phyloP scores from a whole-genome alignment of 2,113 vertebrate genomes.

The Leiothrix lutea region DNA sequence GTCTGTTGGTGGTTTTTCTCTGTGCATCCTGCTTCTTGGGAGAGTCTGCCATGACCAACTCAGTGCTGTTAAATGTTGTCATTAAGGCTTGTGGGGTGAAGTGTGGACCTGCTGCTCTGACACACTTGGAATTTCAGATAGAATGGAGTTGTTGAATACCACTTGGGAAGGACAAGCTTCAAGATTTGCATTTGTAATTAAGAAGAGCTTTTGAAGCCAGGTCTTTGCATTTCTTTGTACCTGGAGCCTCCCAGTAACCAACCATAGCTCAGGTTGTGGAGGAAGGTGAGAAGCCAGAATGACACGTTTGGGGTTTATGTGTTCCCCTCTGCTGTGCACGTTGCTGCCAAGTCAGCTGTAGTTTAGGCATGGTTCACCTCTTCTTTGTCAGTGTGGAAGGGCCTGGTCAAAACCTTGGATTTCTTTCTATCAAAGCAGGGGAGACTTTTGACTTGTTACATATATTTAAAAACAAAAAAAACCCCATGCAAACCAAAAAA shows the following conservation, averaged over 20 bases:
- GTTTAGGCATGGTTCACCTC: background rate
- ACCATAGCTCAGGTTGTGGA: background rate
- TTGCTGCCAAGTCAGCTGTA: background rate
- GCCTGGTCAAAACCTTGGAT: background rate
- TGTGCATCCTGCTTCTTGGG: background rate
- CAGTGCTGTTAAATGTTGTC: background rate
- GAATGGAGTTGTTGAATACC: background rate
- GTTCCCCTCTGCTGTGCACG: background rate
- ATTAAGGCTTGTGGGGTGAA: background rate
- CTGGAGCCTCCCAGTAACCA: background rate
- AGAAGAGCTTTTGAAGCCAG: background rate
- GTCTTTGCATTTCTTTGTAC: conserved; percentile 49
- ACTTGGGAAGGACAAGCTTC: background rate
- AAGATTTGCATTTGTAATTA: conserved; percentile 24
- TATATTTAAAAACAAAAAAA: background rate
- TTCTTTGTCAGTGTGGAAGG: background rate
- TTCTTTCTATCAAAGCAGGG: background rate
- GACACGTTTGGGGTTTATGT: background rate
- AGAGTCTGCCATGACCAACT: background rate
- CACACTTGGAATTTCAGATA: background rate
- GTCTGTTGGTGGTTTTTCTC: background rate
- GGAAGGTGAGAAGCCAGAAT: conserved; percentile 29
- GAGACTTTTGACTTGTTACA: background rate
- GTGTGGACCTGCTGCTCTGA: background rate
- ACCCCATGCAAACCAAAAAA: background rate